Evolutionary conservation across 2,797 vertebrate genomes (phyloP), one percentile per base, ranked within the genome.

Genomic region (Poeciliopsis gracilis): DNA sequence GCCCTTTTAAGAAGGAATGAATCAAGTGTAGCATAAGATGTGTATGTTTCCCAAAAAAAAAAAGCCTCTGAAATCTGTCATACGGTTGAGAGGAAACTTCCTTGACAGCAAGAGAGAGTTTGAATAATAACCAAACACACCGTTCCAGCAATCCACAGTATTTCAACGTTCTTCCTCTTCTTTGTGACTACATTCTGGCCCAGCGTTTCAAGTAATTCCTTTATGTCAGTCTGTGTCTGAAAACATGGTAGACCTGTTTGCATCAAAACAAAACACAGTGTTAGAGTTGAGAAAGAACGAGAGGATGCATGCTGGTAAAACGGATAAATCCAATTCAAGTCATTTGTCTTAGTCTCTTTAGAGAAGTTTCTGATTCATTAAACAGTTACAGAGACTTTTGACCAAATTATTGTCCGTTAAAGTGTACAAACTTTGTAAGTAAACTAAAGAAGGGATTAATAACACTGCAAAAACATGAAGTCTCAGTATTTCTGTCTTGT

Each of bases 131-230:
- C 38, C 23, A 43, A 41, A 53, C 96, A 97, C 94, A 99, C 98
- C 88, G 93, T 96, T 76, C 97, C 97, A 82, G 98, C 98, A 82
- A 97, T 94, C 97, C 98, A 99, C 87, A 99, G 95, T 90, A 99
- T 98, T 93, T 99, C 98, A 87, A 99, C 97, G 83, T 99, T 99
- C 95, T 99, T 99, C 82, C 97, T 97, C 92, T 98, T 99, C 95
- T 98, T 99, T 79, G 96, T 96, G 72, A 97, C 96, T 80, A 99
- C 97, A 91, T 97, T 99, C 96, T 99, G 97, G 81, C 97, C 97
- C 82, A 99, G 96, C 77, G 96, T 97, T 95, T 98, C 98, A 90
- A 99, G 95, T 92, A 99, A 95, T 84, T 97, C 97, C 91, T 98
- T 98, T 83, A 99, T 93, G 90, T 99, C 97, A 76, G 95, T 95